Evolutionary conservation across 2,797 vertebrate genomes (phyloP), one percentile per base, ranked within the genome.

Genomic region (Sternarchorhynchus goeldii): DNA sequence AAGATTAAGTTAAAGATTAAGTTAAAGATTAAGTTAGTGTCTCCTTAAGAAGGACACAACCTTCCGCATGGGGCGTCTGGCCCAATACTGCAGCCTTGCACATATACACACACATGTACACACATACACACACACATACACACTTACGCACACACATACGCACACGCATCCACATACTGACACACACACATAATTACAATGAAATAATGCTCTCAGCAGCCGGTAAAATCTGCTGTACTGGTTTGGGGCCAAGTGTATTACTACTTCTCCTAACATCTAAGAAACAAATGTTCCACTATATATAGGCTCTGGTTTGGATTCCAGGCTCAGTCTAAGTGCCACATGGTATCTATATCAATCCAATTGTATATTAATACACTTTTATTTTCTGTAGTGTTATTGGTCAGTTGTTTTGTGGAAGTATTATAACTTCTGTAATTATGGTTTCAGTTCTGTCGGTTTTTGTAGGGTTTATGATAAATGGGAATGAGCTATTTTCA

Each of bases 11-110:
- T 90, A 82, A 59, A 12, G 83, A 88, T 89, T 78, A 80, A 84
- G 80, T 91, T 90, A 82, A 59, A 12, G 83, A 88, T 89, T 78
- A 80, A 84, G 80, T 91, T 90, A 89, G 56, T 57, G 21, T 63
- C 75, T 70, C 69, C 62, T n/a, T 69, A 83, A 65, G 69, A 76
- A 67, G 76, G 78, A 85, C 80, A 75, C 59, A 18, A 58, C 60
- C 80, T 75, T 70, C 71, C 14, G n/a, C 41, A 29, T 41, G 20
- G 45, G 57, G 10, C 41, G 20, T 68, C 45, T 39, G 57, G 4
- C 21, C 18, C 16, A 32, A 14, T 12, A 31, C 8, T 36, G 21
- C 59, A 34, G 18, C 17, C 4, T 56, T 5, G 4, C 21, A 20
- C 17, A n/a, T 14, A 29, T 39, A 76, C 41, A 68, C 20, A 55